A percentile compares a stretch with the other conserved stretches of the same genome.
phyloP scores from a whole-genome alignment of 2,888 invertebrate species.

The Ephialtes manifestator region DNA sequence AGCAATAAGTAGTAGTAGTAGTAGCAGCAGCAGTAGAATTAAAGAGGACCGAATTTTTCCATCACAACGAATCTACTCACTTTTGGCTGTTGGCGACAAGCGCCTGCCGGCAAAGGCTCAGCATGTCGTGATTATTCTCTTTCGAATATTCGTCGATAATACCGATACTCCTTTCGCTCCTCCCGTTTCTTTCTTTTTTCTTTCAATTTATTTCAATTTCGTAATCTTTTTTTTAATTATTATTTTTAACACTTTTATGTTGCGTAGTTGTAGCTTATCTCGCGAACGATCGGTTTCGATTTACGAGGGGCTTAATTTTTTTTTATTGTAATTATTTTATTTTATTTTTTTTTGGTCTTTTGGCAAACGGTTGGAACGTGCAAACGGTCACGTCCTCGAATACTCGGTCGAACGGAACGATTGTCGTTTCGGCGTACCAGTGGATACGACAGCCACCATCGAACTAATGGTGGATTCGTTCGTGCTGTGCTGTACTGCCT shows the following conservation, averaged over 20 bases:
- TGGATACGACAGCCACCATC: slow-evolving; percentile 74
- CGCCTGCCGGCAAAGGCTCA: slow-evolving; percentile 82
- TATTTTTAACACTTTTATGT: slow-evolving; percentile 4
- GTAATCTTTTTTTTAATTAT: background rate
- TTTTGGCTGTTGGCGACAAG: slow-evolving; percentile 82
- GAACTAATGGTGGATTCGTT: slow-evolving; percentile 74
- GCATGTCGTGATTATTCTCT: slow-evolving; percentile 76
- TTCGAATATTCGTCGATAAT: slow-evolving; percentile 21
- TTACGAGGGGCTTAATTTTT: background rate
- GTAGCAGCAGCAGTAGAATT: slow-evolving; percentile 3
- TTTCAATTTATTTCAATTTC: slow-evolving; percentile 3
- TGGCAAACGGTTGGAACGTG: slow-evolving; percentile 16
- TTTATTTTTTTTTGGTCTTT: background rate
- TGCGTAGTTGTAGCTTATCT: background rate
- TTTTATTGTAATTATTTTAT: background rate
- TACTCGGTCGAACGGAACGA: slow-evolving; percentile 38
- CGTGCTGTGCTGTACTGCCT: background rate
- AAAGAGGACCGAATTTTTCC: slow-evolving; percentile 25
- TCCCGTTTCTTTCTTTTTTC: background rate
- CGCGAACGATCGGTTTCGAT: background rate
- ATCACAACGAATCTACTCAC: slow-evolving; percentile 78
- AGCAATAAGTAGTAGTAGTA: background rate
- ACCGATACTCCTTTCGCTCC: background rate
- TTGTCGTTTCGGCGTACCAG: slow-evolving; percentile 69
- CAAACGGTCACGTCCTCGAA: slow-evolving; percentile 12